Conservation (phyloP, 2,113 vertebrate species). For the Hippocampus mohnikei region DNA sequence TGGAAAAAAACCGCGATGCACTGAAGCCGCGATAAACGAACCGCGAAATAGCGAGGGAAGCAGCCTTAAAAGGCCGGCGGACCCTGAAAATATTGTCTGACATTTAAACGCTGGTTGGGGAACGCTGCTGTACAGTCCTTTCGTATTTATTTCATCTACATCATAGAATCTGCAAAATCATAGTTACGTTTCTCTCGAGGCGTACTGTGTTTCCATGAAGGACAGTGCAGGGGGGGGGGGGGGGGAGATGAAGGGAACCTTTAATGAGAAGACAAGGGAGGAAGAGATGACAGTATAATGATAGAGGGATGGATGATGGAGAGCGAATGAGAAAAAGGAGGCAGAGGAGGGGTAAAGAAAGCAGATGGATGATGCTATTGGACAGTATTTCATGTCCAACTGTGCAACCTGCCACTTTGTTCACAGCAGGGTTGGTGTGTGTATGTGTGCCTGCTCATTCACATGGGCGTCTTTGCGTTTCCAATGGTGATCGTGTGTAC, state of each 20-base stretch:
- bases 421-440: conserved; percentile 51
- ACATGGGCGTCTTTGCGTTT: conserved; percentile 29
- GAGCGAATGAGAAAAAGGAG: not conserved
- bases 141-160: not conserved
- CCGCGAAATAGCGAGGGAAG: too few species aligned
- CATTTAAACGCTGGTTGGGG: too few species aligned
- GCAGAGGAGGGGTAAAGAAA: conserved; percentile 34
- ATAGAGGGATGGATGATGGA: conserved; percentile 25
- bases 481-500: conserved; percentile 24
- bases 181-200: conserved; percentile 8
- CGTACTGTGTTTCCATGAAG: conserved; percentile 5
- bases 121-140: not conserved
- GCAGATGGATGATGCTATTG: conserved; percentile 70
- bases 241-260: conserved; percentile 6
- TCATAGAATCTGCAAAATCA: not conserved
- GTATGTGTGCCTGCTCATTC: conserved; percentile 26
- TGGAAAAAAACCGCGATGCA: too few species aligned
- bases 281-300: conserved; percentile 40
- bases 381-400: conserved; percentile 76
- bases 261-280: conserved; percentile 30
- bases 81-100: too few species aligned
- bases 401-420: conserved; percentile 60
- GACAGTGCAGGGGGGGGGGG: not conserved
- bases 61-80: too few species aligned
- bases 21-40: too few species aligned